Evolutionary conservation across 2,113 vertebrate species (phyloP).

Genomic region (Pyxicephalus adspersus): DNA sequence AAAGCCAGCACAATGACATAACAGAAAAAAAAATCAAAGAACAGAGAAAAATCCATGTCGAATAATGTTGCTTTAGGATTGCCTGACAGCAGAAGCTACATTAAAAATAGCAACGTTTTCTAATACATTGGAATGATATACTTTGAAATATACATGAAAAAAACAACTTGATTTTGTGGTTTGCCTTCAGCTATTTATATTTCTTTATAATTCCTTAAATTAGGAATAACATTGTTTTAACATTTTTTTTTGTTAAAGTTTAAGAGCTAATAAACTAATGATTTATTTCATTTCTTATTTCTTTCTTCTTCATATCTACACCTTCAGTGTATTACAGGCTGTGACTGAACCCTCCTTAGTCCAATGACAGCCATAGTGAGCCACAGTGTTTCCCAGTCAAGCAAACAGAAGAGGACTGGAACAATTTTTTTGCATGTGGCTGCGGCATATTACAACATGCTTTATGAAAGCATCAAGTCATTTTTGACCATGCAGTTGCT

Average conservation of each 20-base stretch:
- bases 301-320: not conserved
- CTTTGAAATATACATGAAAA: not conserved
- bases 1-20: conserved; percentile 45
- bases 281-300: not conserved
- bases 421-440: too few relatives aligned
- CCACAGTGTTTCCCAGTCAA: too few relatives aligned
- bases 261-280: not conserved
- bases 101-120: conserved; percentile 22
- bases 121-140: not conserved
- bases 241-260: not conserved
- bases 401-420: too few relatives aligned
- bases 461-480: too few relatives aligned
- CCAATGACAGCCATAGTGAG: too few relatives aligned
- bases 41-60: conserved; percentile 32
- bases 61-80: conserved; percentile 33
- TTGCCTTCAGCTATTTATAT: too few relatives aligned
- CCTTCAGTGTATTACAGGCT: too few relatives aligned
- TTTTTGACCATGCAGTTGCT: too few relatives aligned
- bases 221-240: not conserved
- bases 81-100: conserved; percentile 28
- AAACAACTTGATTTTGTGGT: not conserved
- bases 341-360: too few relatives aligned
- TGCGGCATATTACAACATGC: too few relatives aligned
- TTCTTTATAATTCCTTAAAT: not conserved
- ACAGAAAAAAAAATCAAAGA: conserved; percentile 28